Base-by-base conservation (phyloP, 2,888 invertebrate genomes). In the Trimorus sp. region DNA sequence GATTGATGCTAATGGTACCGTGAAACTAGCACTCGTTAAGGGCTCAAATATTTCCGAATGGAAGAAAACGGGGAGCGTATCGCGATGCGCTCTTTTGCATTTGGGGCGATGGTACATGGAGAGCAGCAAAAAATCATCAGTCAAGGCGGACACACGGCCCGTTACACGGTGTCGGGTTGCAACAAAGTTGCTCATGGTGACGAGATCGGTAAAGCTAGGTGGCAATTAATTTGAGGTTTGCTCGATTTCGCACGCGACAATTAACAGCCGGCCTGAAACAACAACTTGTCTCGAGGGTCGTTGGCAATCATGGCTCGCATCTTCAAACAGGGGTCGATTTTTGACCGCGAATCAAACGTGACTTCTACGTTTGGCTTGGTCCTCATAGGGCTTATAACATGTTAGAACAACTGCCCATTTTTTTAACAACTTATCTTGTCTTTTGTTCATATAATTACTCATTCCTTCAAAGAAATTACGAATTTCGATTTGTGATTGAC, bases 151-250 rank as follows among this genome's bases (percentile, higher is more conserved):
- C 73, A 88, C 88, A 87, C 86, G 83, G 81, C 65, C 54, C 81
- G 75, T 70, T 51, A 62, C 77, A 45, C 54, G 81, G 83, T 86
- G 83, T 87, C 84, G 82, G 81, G 76, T 85, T 86, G 79, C 83
- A 71, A 48, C 73, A 62, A 40, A 68, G 66, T 68, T 62, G 75
- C 38, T 60, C 68, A 66, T 59, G 71, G 71, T 71, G 76, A 73
- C 68, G 81, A 76, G 73, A 49, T 16, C 37, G 45, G 53, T 65
- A 42, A n/a, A 75, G 76, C 71, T 77, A 75, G 82, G 68, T 76
- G 82, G 79, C 69, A 85, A 84, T 86, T 89, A 88, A 89, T 90
- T 90, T 87, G 88, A 87, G 89, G 90, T 89, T 87, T 77, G 86
- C 84, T 87, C 89, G 88, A 90, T 90, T 89, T 87, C 81, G 82